Evolutionary conservation across 2,797 vertebrate species (phyloP).

Genomic region (Coregonus suidteri): DNA sequence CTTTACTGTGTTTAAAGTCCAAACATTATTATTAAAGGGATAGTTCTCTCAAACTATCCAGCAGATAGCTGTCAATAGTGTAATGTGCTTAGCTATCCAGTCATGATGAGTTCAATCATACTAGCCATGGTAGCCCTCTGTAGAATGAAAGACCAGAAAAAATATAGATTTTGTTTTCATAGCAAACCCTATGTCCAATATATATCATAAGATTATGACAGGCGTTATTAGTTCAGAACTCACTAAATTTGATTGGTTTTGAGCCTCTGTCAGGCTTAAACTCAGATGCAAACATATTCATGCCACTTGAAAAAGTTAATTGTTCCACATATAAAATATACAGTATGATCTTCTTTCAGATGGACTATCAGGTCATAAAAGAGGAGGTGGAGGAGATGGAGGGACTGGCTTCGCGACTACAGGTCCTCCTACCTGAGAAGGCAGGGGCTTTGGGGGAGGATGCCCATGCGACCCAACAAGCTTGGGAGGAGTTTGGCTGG

Average conservation of each 20-base stretch:
- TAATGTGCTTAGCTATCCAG: neutral
- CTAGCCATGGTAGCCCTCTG: neutral
- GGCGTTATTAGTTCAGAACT: too few relatives aligned
- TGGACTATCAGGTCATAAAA: slow-evolving; percentile 53
- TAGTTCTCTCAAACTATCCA: neutral
- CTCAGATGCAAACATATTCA: too few relatives aligned
- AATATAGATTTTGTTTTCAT: neutral
- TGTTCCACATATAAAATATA: neutral
- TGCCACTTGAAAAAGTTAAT: neutral
- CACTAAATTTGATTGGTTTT: too few relatives aligned
- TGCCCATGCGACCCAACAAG: slow-evolving; percentile 49
- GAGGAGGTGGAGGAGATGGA: slow-evolving; percentile 66
- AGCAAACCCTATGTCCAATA: too few relatives aligned
- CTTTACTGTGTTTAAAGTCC: neutral
- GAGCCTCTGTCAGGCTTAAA: neutral
- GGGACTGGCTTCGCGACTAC: slow-evolving; percentile 35
- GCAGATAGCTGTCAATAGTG: neutral
- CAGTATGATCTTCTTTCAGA: slow-evolving; percentile 42
- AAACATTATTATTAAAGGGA: neutral
- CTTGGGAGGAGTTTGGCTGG: slow-evolving; percentile 65
- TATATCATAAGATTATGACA: too few relatives aligned
- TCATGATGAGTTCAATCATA: neutral
- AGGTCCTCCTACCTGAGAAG: slow-evolving; percentile 37
- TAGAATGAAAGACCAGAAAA: neutral
- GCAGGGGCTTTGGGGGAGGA: slow-evolving; percentile 33